Percentiles rank a stretch among this genome's conserved stretches.
Evolutionary conservation across 2,888 invertebrate genomes (phyloP).

Genomic region (Hedya salicella): DNA sequence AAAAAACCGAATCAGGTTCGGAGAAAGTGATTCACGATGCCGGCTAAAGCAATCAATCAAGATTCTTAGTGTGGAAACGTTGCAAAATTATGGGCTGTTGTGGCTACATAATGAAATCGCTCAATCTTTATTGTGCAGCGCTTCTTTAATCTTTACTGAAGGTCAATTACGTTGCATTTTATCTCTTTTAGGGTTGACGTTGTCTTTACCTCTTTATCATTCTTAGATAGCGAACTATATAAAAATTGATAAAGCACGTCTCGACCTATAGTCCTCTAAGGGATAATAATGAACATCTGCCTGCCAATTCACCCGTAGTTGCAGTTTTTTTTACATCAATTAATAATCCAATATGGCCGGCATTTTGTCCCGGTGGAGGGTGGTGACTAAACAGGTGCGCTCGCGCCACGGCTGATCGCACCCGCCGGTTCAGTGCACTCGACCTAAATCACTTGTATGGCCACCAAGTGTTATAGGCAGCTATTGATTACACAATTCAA

Average conservation of each 20-base stretch:
- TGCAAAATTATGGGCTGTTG: conserved; percentile 49
- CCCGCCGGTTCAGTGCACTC: conserved; percentile 36
- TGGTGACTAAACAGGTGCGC: conserved; percentile 33
- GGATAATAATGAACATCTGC: background rate
- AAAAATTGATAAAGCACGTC: too few species aligned
- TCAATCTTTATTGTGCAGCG: conserved; percentile 45
- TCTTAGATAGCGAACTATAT: background rate
- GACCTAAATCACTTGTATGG: conserved; percentile 24
- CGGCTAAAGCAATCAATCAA: conserved; percentile 64
- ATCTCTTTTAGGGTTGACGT: conserved; percentile 3
- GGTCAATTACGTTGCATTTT: conserved; percentile 33
- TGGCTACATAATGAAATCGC: conserved; percentile 46
- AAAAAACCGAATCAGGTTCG: conserved; percentile 58
- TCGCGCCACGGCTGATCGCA: conserved; percentile 31
- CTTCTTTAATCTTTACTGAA: conserved; percentile 45
- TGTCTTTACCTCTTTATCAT: background rate
- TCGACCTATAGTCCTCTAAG: too few species aligned
- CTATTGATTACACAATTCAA: conserved; percentile 21
- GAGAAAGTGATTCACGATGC: conserved; percentile 66
- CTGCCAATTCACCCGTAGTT: background rate
- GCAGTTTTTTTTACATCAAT: background rate
- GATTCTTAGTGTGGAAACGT: conserved; percentile 55
- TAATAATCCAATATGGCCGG: conserved; percentile 11
- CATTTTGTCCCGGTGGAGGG: conserved; percentile 6
- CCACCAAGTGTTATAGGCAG: conserved; percentile 22